Evolutionary conservation across 1,140 invertebrate genomes (phyloP).

Genomic region (Akabosia matsudoensis): DNA sequence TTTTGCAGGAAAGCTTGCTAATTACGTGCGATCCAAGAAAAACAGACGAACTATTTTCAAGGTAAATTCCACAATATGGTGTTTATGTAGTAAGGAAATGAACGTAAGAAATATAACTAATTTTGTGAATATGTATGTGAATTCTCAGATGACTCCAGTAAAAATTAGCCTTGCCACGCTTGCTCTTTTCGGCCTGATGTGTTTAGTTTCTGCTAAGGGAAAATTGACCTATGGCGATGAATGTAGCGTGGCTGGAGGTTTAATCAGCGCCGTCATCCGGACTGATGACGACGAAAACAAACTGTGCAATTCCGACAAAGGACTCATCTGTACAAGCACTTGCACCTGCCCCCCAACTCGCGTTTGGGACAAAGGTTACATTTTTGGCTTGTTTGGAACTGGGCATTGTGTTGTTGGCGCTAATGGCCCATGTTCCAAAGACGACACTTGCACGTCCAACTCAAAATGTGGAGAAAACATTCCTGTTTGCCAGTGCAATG

Average conservation of each 20-base stretch:
- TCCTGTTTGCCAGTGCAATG: constrained; percentile 1
- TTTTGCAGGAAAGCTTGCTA: too few relatives aligned
- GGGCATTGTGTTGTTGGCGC: background rate
- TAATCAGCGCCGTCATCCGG: background rate
- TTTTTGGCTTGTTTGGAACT: background rate
- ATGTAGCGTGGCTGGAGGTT: background rate
- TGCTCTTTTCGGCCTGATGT: background rate
- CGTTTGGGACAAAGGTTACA: constrained; percentile 10
- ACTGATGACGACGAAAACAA: constrained; percentile 5
- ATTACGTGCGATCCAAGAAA: too few relatives aligned
- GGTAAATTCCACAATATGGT: too few relatives aligned
- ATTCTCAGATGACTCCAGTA: constrained; percentile 12
- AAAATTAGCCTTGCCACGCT: background rate
- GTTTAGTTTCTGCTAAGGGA: background rate
- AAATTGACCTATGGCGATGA: constrained; percentile 4
- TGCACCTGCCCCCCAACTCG: background rate
- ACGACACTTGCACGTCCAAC: constrained; percentile 2
- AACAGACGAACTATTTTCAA: too few relatives aligned
- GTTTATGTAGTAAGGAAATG: too few relatives aligned
- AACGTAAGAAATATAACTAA: too few relatives aligned
- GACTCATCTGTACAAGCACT: background rate
- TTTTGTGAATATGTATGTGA: too few relatives aligned
- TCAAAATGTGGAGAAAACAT: constrained; percentile 14
- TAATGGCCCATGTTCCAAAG: constrained; percentile 6
- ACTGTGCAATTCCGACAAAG: background rate